phyloP scores from a whole-genome alignment of 2,113 vertebrate species.

The Globicephala melas region DNA sequence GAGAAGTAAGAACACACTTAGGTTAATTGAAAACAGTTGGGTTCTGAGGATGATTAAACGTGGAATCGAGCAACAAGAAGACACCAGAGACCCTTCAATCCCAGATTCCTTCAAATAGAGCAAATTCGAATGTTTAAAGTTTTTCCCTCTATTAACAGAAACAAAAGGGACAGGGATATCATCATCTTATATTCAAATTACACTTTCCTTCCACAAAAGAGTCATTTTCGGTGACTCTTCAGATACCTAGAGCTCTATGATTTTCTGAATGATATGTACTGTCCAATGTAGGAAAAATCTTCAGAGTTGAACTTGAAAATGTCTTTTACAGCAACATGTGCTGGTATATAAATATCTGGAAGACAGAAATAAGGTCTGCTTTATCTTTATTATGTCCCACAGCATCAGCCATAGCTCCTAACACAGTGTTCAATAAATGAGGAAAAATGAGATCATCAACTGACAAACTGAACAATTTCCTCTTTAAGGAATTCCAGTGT shows the following conservation, averaged over 20 bases:
- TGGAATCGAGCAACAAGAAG: background rate
- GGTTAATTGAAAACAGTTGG: background rate
- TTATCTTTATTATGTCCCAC: background rate
- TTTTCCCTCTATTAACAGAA: background rate
- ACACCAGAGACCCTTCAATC: background rate
- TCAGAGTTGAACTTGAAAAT: background rate
- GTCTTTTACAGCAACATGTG: background rate
- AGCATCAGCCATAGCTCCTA: background rate
- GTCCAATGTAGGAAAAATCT: background rate
- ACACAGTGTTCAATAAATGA: background rate
- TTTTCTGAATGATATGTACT: background rate
- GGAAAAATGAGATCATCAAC: background rate
- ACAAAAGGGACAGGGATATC: background rate
- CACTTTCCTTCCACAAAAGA: background rate
- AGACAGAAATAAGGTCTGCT: background rate
- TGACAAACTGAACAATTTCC: background rate
- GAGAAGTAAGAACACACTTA: background rate
- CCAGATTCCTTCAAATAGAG: background rate
- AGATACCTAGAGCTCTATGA: background rate
- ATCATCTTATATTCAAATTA: conserved; percentile 19
- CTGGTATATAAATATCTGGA: background rate
- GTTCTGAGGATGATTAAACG: background rate
- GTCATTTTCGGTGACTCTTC: background rate
- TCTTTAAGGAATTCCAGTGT: conserved; percentile 4
- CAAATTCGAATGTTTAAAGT: background rate